These are phyloP conservation scores for Cebidichthys violaceus DNA, from an alignment of 2,113 vertebrate genomes.

Conservation along the genomic window DNA sequence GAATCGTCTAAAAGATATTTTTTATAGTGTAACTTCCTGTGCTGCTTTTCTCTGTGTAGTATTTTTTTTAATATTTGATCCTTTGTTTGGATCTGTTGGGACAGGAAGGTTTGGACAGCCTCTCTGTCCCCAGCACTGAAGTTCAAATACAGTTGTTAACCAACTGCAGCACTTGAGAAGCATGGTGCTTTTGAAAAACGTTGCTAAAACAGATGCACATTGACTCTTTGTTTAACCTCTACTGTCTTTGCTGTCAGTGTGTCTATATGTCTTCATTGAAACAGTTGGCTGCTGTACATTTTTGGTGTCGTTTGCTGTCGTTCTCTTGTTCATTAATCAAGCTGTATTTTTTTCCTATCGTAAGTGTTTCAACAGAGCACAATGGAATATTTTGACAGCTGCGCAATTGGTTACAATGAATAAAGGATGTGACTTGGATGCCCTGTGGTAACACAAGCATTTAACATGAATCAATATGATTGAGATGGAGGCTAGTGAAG, in stretches of 20 bases:
- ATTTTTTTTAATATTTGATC: neutral
- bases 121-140: neutral
- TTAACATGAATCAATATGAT: neutral
- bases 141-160: neutral
- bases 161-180: neutral
- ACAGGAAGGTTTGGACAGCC: neutral
- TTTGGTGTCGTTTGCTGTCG: neutral
- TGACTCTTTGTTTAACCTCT: constrained; percentile 6
- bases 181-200: neutral
- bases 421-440: neutral
- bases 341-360: neutral
- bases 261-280: neutral
- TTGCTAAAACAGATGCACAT: neutral
- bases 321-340: neutral
- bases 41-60: neutral
- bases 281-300: neutral
- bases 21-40: neutral
- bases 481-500: neutral
- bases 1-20: neutral
- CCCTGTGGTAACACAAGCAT: neutral
- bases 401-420: neutral
- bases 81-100: neutral
- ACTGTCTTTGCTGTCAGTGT: neutral
- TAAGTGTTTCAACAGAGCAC: neutral
- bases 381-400: neutral